These are phyloP conservation scores for Drosophila emarginata DNA, from an alignment of 2,888 invertebrate genomes.

Conservation along the genomic window DNA sequence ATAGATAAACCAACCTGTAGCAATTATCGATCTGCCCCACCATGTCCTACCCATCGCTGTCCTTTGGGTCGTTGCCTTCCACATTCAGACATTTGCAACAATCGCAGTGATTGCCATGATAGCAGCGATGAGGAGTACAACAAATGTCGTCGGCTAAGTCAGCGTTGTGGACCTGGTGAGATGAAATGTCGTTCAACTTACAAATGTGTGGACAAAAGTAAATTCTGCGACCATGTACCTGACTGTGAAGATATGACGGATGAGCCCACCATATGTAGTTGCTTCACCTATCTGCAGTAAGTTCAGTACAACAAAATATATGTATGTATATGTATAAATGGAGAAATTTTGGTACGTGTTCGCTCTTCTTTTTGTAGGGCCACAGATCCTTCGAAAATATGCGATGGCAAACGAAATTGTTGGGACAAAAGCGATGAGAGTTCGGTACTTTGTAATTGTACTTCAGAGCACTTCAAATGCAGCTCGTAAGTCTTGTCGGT, in stretches of 20 bases:
- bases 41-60: constrained; percentile 86
- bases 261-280: constrained; percentile 86
- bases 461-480: constrained; percentile 83
- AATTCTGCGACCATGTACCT: constrained; percentile 86
- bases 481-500: constrained; percentile 81
- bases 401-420: constrained; percentile 90
- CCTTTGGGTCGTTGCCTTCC: constrained; percentile 87
- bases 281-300: constrained; percentile 86
- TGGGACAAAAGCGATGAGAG: constrained; percentile 90
- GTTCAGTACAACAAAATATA: constrained; percentile 10
- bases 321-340: too few species aligned
- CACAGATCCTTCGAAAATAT: constrained; percentile 87
- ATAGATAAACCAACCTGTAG: constrained; percentile 76
- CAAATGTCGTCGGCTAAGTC: constrained; percentile 68
- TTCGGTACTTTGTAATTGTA: constrained; percentile 86
- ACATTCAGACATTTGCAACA: constrained; percentile 86
- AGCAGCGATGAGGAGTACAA: constrained; percentile 86
- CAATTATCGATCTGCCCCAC: constrained; percentile 50
- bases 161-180: constrained; percentile 85
- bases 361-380: constrained; percentile 76
- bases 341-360: neutral
- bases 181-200: constrained; percentile 86
- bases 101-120: constrained; percentile 87
- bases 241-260: constrained; percentile 90
- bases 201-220: constrained; percentile 87